These are phyloP conservation scores for Ardeotis arabs DNA, from an alignment of 2,113 vertebrate genomes.

Conservation along the genomic window DNA sequence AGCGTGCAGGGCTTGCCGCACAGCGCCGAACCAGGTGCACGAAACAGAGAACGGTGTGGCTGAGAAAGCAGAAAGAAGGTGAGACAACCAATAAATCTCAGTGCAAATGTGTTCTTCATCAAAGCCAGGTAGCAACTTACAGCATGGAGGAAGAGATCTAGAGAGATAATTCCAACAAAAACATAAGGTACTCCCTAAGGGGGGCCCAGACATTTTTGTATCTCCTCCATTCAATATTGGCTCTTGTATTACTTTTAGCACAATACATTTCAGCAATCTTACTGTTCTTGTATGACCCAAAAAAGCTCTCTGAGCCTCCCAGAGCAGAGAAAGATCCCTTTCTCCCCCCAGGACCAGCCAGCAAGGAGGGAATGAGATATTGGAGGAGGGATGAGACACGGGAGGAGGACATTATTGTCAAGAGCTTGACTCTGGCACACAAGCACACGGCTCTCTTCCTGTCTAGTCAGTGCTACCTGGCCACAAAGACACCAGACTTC, in stretches of 20 bases:
- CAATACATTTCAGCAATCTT: not conserved
- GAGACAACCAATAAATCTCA: not conserved
- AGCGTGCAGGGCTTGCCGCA: not conserved
- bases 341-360: not conserved
- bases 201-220: not conserved
- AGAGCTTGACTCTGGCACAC: not conserved
- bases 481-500: not conserved
- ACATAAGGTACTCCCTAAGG: not conserved
- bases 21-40: fast-evolving
- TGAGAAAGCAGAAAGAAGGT: not conserved
- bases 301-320: not conserved
- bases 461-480: not conserved
- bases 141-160: not conserved
- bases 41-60: not conserved
- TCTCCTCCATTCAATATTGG: not conserved
- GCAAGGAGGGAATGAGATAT: not conserved
- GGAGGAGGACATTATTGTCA: not conserved
- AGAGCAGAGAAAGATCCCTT: not conserved
- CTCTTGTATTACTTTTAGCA: not conserved
- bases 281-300: not conserved
- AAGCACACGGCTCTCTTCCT: not conserved
- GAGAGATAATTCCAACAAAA: not conserved
- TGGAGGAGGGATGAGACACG: not conserved
- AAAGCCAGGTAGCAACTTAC: not conserved
- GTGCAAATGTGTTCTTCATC: not conserved